These are phyloP conservation scores for Jacana jacana DNA, from an alignment of 2,113 vertebrate species.

Conservation along the genomic window DNA sequence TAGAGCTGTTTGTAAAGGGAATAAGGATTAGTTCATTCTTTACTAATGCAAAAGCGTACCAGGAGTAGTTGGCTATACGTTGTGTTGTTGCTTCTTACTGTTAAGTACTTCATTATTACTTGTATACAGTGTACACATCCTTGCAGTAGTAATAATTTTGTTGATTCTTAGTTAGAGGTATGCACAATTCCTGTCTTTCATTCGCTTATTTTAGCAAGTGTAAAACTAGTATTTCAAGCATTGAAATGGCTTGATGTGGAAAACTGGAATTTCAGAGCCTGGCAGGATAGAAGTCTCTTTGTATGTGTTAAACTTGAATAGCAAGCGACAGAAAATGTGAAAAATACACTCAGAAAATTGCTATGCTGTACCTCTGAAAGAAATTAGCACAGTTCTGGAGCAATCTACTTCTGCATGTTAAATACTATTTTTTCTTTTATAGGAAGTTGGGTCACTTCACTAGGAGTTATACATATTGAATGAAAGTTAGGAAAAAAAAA, in stretches of 20 bases:
- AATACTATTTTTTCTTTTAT: not conserved
- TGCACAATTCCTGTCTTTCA: not conserved
- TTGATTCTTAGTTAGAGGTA: not conserved
- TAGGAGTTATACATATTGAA: not conserved
- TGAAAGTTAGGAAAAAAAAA: not conserved
- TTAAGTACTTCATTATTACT: not conserved
- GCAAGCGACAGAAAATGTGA: not conserved
- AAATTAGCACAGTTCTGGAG: not conserved
- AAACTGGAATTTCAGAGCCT: not conserved
- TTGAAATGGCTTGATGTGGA: not conserved
- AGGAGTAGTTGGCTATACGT: not conserved
- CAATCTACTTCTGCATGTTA: not conserved
- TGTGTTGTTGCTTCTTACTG: not conserved
- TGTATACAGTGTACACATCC: accelerated
- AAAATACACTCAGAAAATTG: not conserved
- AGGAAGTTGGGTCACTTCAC: not conserved
- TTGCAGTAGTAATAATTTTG: not conserved
- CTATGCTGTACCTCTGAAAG: not conserved
- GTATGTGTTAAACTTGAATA: not conserved
- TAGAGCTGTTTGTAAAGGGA: not conserved
- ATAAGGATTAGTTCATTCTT: not conserved
- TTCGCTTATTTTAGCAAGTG: not conserved
- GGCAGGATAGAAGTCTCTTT: not conserved
- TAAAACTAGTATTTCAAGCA: not conserved
- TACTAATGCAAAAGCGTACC: not conserved